These are phyloP conservation scores for Andricus grossulariae DNA, from an alignment of 1,140 invertebrate genomes.

Conservation along the genomic window DNA sequence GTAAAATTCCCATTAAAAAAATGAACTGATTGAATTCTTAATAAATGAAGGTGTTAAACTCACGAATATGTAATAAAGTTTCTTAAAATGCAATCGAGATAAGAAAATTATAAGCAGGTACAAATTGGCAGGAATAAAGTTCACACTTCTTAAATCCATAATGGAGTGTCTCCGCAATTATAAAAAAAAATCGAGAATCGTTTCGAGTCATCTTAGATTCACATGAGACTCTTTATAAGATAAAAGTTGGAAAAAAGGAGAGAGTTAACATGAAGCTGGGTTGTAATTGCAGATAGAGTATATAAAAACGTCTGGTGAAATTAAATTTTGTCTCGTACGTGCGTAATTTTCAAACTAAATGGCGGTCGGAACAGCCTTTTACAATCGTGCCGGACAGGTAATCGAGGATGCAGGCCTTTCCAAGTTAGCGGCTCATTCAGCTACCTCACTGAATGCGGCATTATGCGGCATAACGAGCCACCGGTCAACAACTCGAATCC, in stretches of 20 bases:
- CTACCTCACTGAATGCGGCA: slow-evolving; percentile 3
- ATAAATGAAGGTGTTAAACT: too few relatives aligned
- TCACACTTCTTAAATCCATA: not conserved
- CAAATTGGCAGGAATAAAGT: not conserved
- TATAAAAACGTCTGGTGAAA: slow-evolving; percentile 22
- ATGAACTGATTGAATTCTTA: too few relatives aligned
- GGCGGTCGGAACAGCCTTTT: slow-evolving; percentile 32
- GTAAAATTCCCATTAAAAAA: too few relatives aligned
- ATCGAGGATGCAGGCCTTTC: slow-evolving; percentile 27
- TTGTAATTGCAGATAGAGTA: slow-evolving; percentile 19
- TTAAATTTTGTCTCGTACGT: slow-evolving; percentile 29
- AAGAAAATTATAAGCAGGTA: not conserved
- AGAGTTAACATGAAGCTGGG: slow-evolving; percentile 13
- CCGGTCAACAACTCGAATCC: slow-evolving; percentile 48
- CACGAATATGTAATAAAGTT: too few relatives aligned
- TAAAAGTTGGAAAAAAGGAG: not conserved
- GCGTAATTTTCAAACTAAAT: slow-evolving; percentile 27
- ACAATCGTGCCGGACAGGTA: slow-evolving; percentile 32
- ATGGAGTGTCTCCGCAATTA: not conserved
- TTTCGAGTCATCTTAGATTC: not conserved
- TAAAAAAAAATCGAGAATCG: not conserved
- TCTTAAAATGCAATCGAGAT: not conserved
- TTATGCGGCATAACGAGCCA: slow-evolving; percentile 41
- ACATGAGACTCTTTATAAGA: not conserved
- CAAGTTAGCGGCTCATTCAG: slow-evolving; percentile 34